These are phyloP conservation scores for Drosophila putrida DNA, from an alignment of 2,888 invertebrate genomes.

Conservation along the genomic window DNA sequence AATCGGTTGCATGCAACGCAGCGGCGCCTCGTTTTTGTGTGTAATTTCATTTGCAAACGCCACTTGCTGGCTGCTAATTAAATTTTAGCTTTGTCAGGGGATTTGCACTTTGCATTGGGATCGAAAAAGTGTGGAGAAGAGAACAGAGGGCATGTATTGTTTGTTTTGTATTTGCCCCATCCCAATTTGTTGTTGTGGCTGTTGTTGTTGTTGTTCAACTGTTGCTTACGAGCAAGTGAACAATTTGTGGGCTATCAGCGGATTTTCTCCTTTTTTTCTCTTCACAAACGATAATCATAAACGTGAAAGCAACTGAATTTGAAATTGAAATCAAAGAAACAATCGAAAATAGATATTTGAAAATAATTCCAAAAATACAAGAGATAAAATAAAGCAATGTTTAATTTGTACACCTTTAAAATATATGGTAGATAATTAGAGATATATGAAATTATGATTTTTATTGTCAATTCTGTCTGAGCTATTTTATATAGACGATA, in stretches of 20 bases:
- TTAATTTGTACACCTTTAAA: too few species aligned
- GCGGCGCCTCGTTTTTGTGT: slow-evolving; percentile 59
- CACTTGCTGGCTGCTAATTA: slow-evolving; percentile 78
- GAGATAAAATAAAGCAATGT: too few species aligned
- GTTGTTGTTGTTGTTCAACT: slow-evolving; percentile 32
- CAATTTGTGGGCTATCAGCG: slow-evolving; percentile 43
- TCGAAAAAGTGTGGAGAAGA: background rate
- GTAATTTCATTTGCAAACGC: slow-evolving; percentile 78
- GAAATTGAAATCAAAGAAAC: background rate
- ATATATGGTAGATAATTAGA: too few species aligned
- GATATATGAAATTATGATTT: too few species aligned
- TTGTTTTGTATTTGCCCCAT: slow-evolving; percentile 27
- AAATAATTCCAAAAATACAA: too few species aligned
- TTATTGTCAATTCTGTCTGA: too few species aligned
- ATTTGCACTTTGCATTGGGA: slow-evolving; percentile 59
- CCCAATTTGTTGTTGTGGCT: slow-evolving; percentile 11
- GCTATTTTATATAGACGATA: too few species aligned
- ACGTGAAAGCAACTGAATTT: background rate
- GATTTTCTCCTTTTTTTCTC: background rate
- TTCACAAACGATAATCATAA: background rate
- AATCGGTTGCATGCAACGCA: slow-evolving; percentile 58
- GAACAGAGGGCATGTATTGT: slow-evolving; percentile 13
- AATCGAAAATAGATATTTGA: too few species aligned
- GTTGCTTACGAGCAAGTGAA: slow-evolving; percentile 39
- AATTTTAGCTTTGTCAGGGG: slow-evolving; percentile 79